Evolutionary conservation across 2,888 invertebrate species (phyloP).

Genomic region (Cephalotes varians): DNA sequence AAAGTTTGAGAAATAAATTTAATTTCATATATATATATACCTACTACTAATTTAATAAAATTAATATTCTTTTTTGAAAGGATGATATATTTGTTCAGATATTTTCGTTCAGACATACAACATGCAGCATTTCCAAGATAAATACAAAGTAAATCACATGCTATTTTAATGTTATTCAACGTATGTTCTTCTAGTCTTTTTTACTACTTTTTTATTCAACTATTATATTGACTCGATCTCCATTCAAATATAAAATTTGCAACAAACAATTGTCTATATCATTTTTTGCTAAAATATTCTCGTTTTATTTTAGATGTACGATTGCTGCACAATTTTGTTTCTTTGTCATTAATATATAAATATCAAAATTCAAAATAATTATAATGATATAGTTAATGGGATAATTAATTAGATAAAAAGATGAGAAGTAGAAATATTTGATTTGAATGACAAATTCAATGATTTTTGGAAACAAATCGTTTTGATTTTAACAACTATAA

Average conservation of each 20-base stretch:
- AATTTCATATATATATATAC: not conserved
- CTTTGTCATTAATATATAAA: not conserved
- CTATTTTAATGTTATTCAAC: not conserved
- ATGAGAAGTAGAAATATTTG: not conserved
- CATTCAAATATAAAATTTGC: not conserved
- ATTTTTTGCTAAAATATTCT: not conserved
- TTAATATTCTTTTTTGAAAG: not conserved
- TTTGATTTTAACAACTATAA: not conserved
- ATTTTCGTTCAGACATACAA: conserved; percentile 4
- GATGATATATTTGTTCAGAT: not conserved
- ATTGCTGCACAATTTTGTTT: conserved; percentile 7
- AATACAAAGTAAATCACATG: not conserved
- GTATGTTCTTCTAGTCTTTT: not conserved
- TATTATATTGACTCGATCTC: not conserved
- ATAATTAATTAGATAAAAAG: not conserved
- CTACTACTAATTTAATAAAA: not conserved
- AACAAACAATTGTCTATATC: not conserved
- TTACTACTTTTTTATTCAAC: not conserved
- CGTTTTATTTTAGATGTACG: not conserved
- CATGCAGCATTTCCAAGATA: not conserved
- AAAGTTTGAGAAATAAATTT: not conserved
- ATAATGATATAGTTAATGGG: no score
- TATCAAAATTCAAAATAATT: not conserved
- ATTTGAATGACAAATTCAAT: not conserved
- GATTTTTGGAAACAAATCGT: not conserved